phyloP scores from a whole-genome alignment of 2,888 invertebrate species.

The Hypomecis atomaria region DNA sequence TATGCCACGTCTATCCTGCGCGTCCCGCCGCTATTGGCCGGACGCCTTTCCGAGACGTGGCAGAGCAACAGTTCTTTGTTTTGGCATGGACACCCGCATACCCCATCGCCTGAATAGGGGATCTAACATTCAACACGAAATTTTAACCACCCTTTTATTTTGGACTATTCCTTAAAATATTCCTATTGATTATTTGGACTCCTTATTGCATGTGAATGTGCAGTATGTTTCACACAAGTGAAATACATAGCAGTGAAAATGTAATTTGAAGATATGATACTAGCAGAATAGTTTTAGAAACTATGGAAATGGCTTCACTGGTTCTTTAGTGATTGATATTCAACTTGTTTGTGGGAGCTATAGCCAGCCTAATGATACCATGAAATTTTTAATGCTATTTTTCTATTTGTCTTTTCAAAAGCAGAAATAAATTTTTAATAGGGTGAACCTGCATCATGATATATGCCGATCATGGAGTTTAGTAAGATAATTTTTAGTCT shows the following conservation, averaged over 20 bases:
- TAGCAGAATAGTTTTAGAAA: no score
- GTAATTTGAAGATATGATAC: no score
- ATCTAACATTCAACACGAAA: conserved; percentile 68
- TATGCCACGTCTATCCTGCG: conserved; percentile 74
- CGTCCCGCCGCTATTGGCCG: conserved; percentile 61
- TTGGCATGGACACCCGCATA: conserved; percentile 62
- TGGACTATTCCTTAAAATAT: conserved; percentile 41
- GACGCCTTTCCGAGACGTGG: conserved; percentile 81
- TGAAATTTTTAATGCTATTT: no score
- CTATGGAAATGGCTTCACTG: no score
- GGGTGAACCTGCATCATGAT: no score
- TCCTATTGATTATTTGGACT: neutral
- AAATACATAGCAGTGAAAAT: neutral
- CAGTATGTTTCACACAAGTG: neutral
- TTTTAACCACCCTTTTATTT: conserved; percentile 55
- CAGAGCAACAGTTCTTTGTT: conserved; percentile 73
- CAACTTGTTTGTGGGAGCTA: no score
- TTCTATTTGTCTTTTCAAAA: no score
- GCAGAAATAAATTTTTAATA: no score
- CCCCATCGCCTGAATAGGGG: conserved; percentile 71
- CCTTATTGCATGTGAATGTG: neutral
- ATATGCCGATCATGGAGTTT: no score
- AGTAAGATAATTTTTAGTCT: no score
- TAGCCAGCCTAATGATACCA: no score
- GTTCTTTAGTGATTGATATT: no score